Base-by-base conservation (phyloP, 2,113 vertebrate genomes). In the Ictidomys tridecemlineatus region DNA sequence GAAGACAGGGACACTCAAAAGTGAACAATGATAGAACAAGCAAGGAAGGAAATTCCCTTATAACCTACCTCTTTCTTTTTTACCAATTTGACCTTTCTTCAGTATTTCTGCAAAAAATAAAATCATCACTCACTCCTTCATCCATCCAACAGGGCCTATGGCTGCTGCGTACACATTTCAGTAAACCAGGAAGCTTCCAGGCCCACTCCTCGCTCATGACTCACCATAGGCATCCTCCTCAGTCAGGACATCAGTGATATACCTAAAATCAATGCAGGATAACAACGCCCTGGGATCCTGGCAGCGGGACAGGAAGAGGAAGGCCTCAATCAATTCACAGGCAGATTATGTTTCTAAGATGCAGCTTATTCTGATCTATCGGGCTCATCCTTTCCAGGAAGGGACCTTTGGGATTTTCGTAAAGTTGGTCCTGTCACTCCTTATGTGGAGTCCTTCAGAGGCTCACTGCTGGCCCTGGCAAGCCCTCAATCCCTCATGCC, bases 241-340 rank as follows among this genome's bases (percentile, higher is more conserved):
- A 1, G 98, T 99, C 6, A 99, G 97, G 28, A 98, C 98, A 45
- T 99, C 98, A 0, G 98, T 99, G 98, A 99, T 99, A 72, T 99
- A 99, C 97, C 99, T 98, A 97, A 99, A 99, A 98, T 99, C 99
- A 34, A 99, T 98, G 97, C 99, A 99, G 53, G 98, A 99, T 42
- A 99, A 87, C 39, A 99, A 97, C 94, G 91, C 96, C 94, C 97
- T 97, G 13, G 99, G 98, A 70, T 98, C 98, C 99, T 99, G 96
- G 89, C 5, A 94, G 61, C 20, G 89, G 24, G 91, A 53, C 4
- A n/a, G 53, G 17, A 85, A 6, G 8, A 16, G 30, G 61, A 78
- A 63, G 39, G 70, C 17, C 77, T 6, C 1, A 17, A 11, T 95
- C 94, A 96, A 34, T 45, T 26, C 37, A 22, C 5, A 72, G 37